These are phyloP conservation scores for Dolichotis patagonum DNA, from an alignment of 2,113 vertebrate genomes.

Conservation along the genomic window DNA sequence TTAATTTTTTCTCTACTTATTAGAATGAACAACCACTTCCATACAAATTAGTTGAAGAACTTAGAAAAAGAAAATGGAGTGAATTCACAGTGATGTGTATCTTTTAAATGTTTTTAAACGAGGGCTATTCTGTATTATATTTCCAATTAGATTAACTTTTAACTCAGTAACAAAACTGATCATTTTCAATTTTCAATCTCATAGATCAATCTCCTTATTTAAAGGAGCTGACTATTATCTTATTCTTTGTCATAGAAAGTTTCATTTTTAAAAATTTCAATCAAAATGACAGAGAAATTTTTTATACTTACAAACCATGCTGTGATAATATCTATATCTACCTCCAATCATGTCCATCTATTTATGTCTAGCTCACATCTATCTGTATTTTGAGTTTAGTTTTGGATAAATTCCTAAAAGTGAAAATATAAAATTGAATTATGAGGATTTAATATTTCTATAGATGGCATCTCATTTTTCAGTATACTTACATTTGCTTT, in stretches of 20 bases:
- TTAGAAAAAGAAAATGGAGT: neutral
- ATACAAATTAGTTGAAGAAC: neutral
- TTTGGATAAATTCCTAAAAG: neutral
- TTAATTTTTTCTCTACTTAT: neutral
- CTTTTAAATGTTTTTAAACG: neutral
- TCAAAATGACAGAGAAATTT: neutral
- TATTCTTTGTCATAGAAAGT: neutral
- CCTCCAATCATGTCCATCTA: neutral
- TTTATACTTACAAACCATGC: neutral
- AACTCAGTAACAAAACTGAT: neutral
- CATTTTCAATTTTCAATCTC: neutral
- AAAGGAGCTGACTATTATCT: neutral
- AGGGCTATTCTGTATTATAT: neutral
- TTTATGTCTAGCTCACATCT: neutral
- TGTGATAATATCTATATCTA: neutral
- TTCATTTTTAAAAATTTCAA: neutral
- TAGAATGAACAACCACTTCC: neutral
- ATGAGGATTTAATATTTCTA: neutral
- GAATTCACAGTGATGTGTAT: neutral
- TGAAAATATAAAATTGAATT: neutral
- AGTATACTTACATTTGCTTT: neutral
- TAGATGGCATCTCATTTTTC: neutral
- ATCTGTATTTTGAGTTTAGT: neutral
- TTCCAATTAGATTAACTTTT: neutral
- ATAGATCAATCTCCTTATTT: neutral